A percentile compares a stretch with the other conserved stretches of the same genome.
phyloP scores from a whole-genome alignment of 2,113 vertebrate genomes.

The Amazona guildingii region DNA sequence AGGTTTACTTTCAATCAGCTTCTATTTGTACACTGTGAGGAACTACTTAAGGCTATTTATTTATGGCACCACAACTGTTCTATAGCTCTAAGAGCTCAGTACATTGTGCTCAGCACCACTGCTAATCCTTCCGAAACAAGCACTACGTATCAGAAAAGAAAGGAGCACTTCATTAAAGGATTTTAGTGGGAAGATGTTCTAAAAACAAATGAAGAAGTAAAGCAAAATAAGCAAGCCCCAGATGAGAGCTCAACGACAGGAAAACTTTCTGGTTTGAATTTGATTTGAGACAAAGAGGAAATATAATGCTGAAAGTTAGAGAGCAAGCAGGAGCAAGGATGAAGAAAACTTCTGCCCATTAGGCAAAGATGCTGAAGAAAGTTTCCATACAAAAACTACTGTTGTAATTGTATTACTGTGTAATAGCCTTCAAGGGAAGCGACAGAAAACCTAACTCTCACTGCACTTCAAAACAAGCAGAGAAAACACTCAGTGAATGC shows the following conservation, averaged over 20 bases:
- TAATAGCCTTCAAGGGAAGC: not conserved
- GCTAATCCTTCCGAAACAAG: not conserved
- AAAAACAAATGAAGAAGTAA: not conserved
- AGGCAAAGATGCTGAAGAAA: not conserved
- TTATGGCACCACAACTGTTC: not conserved
- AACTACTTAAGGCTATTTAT: not conserved
- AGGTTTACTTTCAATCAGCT: not conserved
- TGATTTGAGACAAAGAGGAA: not conserved
- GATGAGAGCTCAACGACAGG: not conserved
- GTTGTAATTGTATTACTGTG: not conserved
- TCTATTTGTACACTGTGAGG: not conserved
- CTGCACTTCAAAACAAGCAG: not conserved
- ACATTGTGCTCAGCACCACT: not conserved
- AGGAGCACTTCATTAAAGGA: not conserved
- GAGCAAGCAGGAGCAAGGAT: not conserved
- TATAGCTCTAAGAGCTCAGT: not conserved
- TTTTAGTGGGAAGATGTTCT: not conserved
- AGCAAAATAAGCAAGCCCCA: not conserved
- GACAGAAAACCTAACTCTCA: not conserved
- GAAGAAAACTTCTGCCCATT: not conserved
- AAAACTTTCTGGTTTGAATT: not conserved
- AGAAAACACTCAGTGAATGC: not conserved
- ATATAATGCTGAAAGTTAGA: not conserved
- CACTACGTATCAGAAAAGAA: not conserved
- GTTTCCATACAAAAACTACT: conserved; percentile 15